Percentiles rank a stretch among this genome's conserved stretches.
phyloP scores from a whole-genome alignment of 2,888 invertebrate species.

The Andricus curvator region DNA sequence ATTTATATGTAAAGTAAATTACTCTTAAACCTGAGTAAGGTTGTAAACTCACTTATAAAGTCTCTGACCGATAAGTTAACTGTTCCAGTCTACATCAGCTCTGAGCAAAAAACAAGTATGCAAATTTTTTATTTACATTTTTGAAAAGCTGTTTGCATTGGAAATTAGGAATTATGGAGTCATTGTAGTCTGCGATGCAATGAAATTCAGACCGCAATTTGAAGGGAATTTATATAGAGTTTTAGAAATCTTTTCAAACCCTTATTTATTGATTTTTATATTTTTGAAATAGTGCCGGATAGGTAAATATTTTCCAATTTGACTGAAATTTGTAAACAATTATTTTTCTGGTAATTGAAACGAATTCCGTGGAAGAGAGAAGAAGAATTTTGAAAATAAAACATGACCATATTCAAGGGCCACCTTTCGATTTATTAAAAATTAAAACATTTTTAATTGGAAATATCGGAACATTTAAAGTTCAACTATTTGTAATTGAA shows the following conservation, averaged over 20 bases:
- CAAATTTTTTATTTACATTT: slow-evolving; percentile 31
- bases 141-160: slow-evolving; percentile 27
- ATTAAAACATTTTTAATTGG: no score
- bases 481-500: no score
- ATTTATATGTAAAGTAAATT: slow-evolving; percentile 34
- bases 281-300: background rate
- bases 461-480: no score
- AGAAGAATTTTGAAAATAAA: no score
- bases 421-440: no score
- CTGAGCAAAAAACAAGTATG: slow-evolving; percentile 20
- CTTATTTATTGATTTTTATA: background rate
- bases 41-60: slow-evolving; percentile 36
- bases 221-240: background rate
- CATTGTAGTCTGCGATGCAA: background rate
- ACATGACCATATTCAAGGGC: no score
- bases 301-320: no score
- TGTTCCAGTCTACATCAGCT: slow-evolving; percentile 24
- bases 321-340: no score
- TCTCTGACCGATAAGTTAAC: slow-evolving; percentile 29
- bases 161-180: slow-evolving; percentile 32
- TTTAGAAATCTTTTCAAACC: background rate
- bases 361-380: no score
- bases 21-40: slow-evolving; percentile 23
- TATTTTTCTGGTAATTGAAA: no score
- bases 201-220: slow-evolving; percentile 20